Evolutionary conservation across 2,113 vertebrate genomes (phyloP), one percentile per base, ranked within the genome.

Genomic region (Odontesthes bonariensis): DNA sequence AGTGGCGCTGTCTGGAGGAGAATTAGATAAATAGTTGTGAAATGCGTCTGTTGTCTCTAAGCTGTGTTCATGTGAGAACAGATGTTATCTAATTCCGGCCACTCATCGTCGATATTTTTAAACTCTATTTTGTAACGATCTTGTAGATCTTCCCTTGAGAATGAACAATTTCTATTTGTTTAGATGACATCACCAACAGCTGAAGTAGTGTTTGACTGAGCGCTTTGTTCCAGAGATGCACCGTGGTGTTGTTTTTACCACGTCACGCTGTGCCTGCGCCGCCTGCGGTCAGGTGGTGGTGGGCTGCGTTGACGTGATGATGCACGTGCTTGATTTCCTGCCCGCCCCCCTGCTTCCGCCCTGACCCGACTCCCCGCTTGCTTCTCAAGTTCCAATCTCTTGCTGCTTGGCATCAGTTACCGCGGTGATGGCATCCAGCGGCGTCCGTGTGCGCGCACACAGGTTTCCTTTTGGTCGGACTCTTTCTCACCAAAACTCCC

Each of bases 391-490:
- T 90, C 88, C 85, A 64, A 62, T 74, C 69, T 0, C 73, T 67
- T n/a, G 75, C 70, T 19, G 77, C 85, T 83, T 51, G 58, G 86
- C 84, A 60, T 86, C 83, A 1, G 84, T 92, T 82, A 52, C 88
- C 81, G 70, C 32, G 68, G 89, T 1, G 70, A 91, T 16, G 69
- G 64, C 80, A 67, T 86, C 89, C 87, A 54, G 32, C 79, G 9
- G 81, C 3, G 57, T 5, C 3, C 0, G 55, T 68, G 51, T 2
- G 0, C 17, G 0, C 32, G n/a, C 20, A 9, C 14, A 5, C 61
- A 44, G 35, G 32, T 73, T 61, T 65, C 38, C 67, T 32, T 49
- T 11, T 20, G 44, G 9, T 20, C 13, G 17, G 20, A 27, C 19
- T 10, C 23, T 19, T 31, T 33, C 40, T 19, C 22, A 52, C 27